Conservation (phyloP, 2,113 vertebrate species). For the Actenoides hombroni region DNA sequence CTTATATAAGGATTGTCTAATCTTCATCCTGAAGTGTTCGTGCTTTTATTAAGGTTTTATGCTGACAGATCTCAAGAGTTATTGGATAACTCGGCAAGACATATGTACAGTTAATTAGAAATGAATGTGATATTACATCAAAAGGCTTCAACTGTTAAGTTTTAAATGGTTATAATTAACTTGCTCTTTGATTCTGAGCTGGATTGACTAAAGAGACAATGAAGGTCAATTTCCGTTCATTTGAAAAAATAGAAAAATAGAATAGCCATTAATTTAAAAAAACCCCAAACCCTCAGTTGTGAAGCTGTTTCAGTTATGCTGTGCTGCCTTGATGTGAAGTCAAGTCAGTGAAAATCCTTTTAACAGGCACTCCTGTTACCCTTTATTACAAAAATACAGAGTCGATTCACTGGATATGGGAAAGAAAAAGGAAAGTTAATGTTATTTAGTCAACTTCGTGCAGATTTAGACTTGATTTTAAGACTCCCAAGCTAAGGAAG, state of each 20-base stretch:
- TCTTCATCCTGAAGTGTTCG: slow-evolving; percentile 41
- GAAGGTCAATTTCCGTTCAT: slow-evolving; percentile 68
- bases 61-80: slow-evolving; percentile 58
- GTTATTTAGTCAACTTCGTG: not conserved
- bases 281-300: not conserved
- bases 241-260: slow-evolving; percentile 35
- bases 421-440: not conserved
- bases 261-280: slow-evolving; percentile 51
- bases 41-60: slow-evolving; percentile 56
- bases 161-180: slow-evolving; percentile 74
- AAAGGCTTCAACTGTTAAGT: slow-evolving; percentile 68
- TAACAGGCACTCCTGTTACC: slow-evolving; percentile 33
- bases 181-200: slow-evolving; percentile 67
- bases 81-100: slow-evolving; percentile 58
- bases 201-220: slow-evolving; percentile 59
- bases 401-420: not conserved
- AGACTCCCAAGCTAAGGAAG: not conserved
- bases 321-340: slow-evolving; percentile 41
- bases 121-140: slow-evolving; percentile 67
- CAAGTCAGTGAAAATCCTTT: slow-evolving; percentile 41
- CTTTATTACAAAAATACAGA: slow-evolving; percentile 6
- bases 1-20: slow-evolving; percentile 21
- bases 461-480: not conserved
- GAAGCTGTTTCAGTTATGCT: slow-evolving; percentile 29
- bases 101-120: slow-evolving; percentile 70